phyloP scores from a whole-genome alignment of 2,888 invertebrate genomes.

The Pyrochroa serraticornis region DNA sequence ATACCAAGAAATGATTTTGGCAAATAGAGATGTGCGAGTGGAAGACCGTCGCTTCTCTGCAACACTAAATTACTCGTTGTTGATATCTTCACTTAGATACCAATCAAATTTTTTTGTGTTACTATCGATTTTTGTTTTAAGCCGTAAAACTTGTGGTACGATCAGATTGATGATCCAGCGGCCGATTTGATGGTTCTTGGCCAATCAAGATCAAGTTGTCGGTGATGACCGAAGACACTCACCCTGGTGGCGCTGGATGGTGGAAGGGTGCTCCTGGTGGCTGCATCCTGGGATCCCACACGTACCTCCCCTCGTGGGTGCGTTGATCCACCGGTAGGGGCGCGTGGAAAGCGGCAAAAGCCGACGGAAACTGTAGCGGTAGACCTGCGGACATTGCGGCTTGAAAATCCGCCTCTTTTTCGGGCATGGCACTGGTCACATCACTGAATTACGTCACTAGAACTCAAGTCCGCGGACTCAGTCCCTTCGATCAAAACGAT shows the following conservation, averaged over 20 bases:
- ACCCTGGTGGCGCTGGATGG: constrained; percentile 51
- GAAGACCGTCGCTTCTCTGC: too few relatives aligned
- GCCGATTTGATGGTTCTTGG: too few relatives aligned
- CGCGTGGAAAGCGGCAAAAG: constrained; percentile 64
- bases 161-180: too few relatives aligned
- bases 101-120: too few relatives aligned
- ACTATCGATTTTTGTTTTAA: too few relatives aligned
- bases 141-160: too few relatives aligned
- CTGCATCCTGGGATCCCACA: constrained; percentile 57
- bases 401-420: constrained; percentile 56
- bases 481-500: neutral
- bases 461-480: neutral
- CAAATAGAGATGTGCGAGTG: too few relatives aligned
- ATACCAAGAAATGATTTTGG: too few relatives aligned
- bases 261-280: constrained; percentile 51
- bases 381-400: constrained; percentile 57
- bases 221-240: constrained; percentile 29
- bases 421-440: constrained; percentile 51
- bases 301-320: constrained; percentile 56
- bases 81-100: too few relatives aligned
- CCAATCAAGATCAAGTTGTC: too few relatives aligned
- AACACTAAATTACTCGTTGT: too few relatives aligned
- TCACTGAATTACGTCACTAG: constrained; percentile 21
- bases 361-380: constrained; percentile 57
- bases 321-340: constrained; percentile 67